Evolutionary conservation across 2,888 invertebrate genomes (phyloP).

Genomic region (Volucella inflata): DNA sequence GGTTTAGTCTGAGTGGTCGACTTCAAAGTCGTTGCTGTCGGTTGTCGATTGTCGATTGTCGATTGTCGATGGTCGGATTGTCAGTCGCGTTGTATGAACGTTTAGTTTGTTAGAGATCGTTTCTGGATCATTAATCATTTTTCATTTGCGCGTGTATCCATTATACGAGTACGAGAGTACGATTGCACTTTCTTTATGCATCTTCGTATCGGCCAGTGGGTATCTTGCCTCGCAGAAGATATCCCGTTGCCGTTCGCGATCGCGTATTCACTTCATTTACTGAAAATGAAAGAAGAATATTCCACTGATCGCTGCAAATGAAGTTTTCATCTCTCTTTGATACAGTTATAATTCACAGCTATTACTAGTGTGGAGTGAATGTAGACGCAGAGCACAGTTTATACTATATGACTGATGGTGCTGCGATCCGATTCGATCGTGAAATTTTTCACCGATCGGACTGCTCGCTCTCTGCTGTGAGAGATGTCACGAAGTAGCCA

Average conservation of each 20-base stretch:
- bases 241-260: constrained; percentile 27
- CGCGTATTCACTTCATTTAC: constrained; percentile 44
- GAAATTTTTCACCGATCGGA: constrained; percentile 30
- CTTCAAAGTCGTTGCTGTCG: constrained; percentile 37
- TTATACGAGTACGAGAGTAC: constrained; percentile 24
- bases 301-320: constrained; percentile 51
- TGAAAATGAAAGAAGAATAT: constrained; percentile 44
- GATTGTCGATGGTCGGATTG: not conserved
- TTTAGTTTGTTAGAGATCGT: not conserved
- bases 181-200: constrained; percentile 63
- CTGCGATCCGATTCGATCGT: constrained; percentile 11
- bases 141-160: constrained; percentile 55
- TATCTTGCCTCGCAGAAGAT: not conserved
- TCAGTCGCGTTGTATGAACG: constrained; percentile 30
- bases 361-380: constrained; percentile 27
- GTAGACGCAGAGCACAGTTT: not conserved
- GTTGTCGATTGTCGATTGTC: constrained; percentile 20
- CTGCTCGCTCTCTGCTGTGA: constrained; percentile 24
- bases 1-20: constrained; percentile 40
- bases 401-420: not conserved
- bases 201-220: constrained; percentile 32
- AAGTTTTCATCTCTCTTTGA: constrained; percentile 44
- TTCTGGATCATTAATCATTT: constrained; percentile 64
- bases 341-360: constrained; percentile 17
- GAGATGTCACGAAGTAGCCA: constrained; percentile 41